phyloP scores from a whole-genome alignment of 2,888 invertebrate species.

The Clistopyga incitator region DNA sequence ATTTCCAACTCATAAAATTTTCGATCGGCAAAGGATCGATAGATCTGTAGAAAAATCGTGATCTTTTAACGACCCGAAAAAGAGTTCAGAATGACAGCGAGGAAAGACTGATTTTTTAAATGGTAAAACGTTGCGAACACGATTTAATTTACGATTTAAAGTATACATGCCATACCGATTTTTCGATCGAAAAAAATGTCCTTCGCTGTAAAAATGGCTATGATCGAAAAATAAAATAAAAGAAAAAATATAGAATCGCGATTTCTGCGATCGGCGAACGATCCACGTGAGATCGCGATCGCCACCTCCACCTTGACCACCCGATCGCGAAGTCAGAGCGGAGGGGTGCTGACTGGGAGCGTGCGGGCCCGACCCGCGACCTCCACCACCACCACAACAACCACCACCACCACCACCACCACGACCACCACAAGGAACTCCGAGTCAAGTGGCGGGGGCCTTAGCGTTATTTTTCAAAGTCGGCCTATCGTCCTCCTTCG shows the following conservation, averaged over 20 bases:
- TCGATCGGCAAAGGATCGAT: no score
- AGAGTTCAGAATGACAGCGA: no score
- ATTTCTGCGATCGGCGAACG: constrained; percentile 71
- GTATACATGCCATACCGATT: no score
- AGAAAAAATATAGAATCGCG: constrained; percentile 2
- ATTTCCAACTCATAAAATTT: no score
- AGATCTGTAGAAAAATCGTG: no score
- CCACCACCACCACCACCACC: constrained; percentile 29
- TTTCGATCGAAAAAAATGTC: no score
- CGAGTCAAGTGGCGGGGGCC: constrained; percentile 20
- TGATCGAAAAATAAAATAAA: neutral
- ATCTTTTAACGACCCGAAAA: no score
- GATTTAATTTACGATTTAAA: no score
- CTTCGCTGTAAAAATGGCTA: neutral
- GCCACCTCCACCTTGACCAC: constrained; percentile 70
- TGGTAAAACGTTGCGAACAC: no score
- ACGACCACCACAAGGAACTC: constrained; percentile 33
- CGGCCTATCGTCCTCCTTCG: constrained; percentile 72
- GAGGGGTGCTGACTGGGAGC: constrained; percentile 58
- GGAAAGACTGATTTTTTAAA: no score
- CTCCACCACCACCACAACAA: constrained; percentile 50
- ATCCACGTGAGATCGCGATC: constrained; percentile 75
- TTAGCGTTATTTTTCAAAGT: constrained; percentile 78
- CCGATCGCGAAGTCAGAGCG: constrained; percentile 30
- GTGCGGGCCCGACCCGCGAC: constrained; percentile 50